phyloP scores from a whole-genome alignment of 2,888 invertebrate species.

The Chalcosyrphus nemorum region DNA sequence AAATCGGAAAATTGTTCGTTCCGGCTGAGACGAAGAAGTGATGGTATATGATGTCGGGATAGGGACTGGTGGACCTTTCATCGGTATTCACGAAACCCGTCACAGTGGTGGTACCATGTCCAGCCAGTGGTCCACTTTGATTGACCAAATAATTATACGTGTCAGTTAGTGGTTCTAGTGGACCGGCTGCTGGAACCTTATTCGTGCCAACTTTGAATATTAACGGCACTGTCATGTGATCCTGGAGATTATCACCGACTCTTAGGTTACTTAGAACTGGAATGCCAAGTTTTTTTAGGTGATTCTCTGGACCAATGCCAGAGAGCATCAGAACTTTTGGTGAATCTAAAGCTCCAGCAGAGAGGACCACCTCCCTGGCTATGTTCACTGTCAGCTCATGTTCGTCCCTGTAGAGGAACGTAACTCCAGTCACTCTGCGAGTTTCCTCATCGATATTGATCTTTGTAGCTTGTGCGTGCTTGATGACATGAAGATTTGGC shows the following conservation, averaged over 20 bases:
- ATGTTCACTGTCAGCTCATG: conserved; percentile 63
- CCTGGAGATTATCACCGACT: conserved; percentile 89
- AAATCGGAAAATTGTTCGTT: background rate
- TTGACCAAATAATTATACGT: conserved; percentile 80
- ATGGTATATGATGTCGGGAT: conserved; percentile 82
- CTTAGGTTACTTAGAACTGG: conserved; percentile 73
- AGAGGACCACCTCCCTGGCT: conserved; percentile 74
- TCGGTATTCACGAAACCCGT: conserved; percentile 83
- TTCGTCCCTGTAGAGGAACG: conserved; percentile 80
- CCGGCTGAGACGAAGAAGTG: conserved; percentile 78
- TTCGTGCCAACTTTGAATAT: conserved; percentile 78
- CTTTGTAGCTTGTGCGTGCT: conserved; percentile 83
- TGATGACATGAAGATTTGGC: conserved; percentile 81
- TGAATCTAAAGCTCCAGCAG: conserved; percentile 77
- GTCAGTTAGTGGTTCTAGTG: conserved; percentile 56
- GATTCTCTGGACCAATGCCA: conserved; percentile 74
- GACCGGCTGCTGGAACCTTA: conserved; percentile 19
- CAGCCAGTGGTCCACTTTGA: conserved; percentile 51
- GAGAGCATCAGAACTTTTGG: conserved; percentile 76
- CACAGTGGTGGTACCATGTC: conserved; percentile 79
- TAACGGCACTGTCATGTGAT: conserved; percentile 85
- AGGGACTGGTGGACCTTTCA: conserved; percentile 78
- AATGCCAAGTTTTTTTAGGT: conserved; percentile 71
- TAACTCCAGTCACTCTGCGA: conserved; percentile 82
- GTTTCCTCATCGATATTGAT: conserved; percentile 82